phyloP scores from a whole-genome alignment of 1,140 invertebrate species.

The Nomia melanderi region DNA sequence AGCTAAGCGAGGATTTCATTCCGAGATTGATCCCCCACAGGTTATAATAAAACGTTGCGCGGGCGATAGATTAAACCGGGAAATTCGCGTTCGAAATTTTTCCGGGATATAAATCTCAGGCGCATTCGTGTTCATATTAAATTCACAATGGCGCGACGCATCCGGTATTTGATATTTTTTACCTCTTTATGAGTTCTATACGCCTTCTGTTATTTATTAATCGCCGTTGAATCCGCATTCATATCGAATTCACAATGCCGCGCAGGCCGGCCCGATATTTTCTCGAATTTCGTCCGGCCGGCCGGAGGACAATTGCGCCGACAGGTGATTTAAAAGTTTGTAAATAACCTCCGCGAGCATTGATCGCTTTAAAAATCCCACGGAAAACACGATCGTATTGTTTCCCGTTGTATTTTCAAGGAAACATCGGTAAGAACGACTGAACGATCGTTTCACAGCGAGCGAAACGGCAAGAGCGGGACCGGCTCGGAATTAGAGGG shows the following conservation, averaged over 20 bases:
- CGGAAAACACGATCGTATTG: too few species aligned
- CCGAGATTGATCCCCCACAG: too few species aligned
- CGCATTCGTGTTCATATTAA: not conserved
- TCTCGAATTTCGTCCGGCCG: not conserved
- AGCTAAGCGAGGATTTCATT: too few species aligned
- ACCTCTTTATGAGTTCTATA: not conserved
- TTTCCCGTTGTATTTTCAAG: too few species aligned
- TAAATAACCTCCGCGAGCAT: not conserved
- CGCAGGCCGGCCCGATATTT: not conserved
- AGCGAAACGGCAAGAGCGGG: conserved; percentile 15
- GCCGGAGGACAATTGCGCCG: not conserved
- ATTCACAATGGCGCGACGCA: not conserved
- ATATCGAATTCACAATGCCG: not conserved
- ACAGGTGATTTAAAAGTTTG: not conserved
- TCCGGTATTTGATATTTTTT: conserved; percentile 3
- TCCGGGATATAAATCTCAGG: not conserved
- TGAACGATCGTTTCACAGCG: too few species aligned
- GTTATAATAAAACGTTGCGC: too few species aligned
- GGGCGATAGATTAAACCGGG: not conserved
- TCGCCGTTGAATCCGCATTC: not conserved
- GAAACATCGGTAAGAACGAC: too few species aligned
- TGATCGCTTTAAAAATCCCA: too few species aligned
- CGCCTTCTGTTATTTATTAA: not conserved
- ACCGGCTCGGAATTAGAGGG: conserved; percentile 15
- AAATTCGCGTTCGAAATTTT: not conserved